Base-by-base conservation (phyloP, 2,797 vertebrate species). In the Ispidina picta region DNA sequence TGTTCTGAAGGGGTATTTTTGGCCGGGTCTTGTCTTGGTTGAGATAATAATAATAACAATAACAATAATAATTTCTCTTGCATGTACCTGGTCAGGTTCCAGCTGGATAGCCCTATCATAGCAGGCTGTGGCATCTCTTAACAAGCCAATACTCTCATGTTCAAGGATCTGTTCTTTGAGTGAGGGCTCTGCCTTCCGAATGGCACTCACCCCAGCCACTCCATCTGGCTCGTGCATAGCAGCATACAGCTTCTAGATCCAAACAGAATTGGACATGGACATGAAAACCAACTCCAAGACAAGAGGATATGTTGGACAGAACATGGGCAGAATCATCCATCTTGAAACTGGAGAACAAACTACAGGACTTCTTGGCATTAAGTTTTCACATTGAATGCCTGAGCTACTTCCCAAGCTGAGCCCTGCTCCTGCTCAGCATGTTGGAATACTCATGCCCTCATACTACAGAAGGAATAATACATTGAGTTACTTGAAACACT, bases 161-260 rank as follows among this genome's bases (percentile, higher is more conserved):
- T 99, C 99, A 65, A 99, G 98, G 82, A 99, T 99, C 96, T 99
- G 99, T 69, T 99, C 99, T 86, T 98, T 98, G n/a, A 99, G 97
- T 18, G 99, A 99, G 0, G 99, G 98, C 85, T 99, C 99, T 86
- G 99, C 99, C 93, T 98, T 99, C 88, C 99, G 98, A 95, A 99
- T 97, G 63, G 99, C 98, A 2, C 99, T 99, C 31, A 99, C 99
- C 7, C 99, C 99, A 43, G 98, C 98, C 71, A 99, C 99, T 12
- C 99, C 99, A 75, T 99, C 99, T 6, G 99, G 98, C 94, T 99
- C 99, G 5, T 99, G 98, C 99, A 99, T 99, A 28, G 99, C 99
- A 46, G 98, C 99, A 41, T 99, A 99, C 85, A 99, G 77, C 95
- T 98, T 98, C 98, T 98, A 82, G 43, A 55, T 83, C 69, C 71